Base-by-base conservation (phyloP, 2,888 invertebrate species). In the Leptura quadrifasciata region DNA sequence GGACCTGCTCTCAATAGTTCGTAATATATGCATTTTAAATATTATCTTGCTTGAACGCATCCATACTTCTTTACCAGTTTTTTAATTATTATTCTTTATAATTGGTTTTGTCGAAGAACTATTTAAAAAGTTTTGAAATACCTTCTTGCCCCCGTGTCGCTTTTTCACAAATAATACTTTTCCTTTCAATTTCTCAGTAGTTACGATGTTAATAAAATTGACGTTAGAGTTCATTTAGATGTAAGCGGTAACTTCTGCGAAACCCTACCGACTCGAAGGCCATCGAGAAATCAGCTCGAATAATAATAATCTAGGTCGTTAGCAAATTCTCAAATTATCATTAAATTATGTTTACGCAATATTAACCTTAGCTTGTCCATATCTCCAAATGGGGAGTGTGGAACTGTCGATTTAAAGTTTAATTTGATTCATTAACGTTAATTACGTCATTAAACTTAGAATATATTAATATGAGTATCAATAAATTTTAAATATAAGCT, bases 401-500 rank as follows among this genome's bases (percentile, higher is more conserved):
- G 47, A 63, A 39, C 63, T 63, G 63, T 63, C 63, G 39, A 63
- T 63, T 39, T 20, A 63, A 17, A 18, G 39, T 39, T 39, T 63
- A 47, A 47, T 47, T 47, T 47, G 47, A 47, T 47, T 57, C 65
- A 65, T 65, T 65, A 65, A 65, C 65, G 20, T 5, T 65, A 52
- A 65, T 52, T 52, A 52, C 65, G 54, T 65, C 65, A 65, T 65
- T 65, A 65, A 47, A 8, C 72, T 75, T 76, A 67, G 69, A 69
- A 12, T 68, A 57, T 69, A 15, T 70, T 58, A 57, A 75, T 67
- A 73, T 24, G 72, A 75, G 24, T 27, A 69, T 77, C 72, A 57
- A 74, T 79, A 72, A 72, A 76, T 76, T 65, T 65, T 15, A 54
- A 64, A 73, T 55, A 65, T 75, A 68, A 74, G 71, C 58, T 73